phyloP scores from a whole-genome alignment of 1,140 invertebrate species.

The Bathynomus jamesi region DNA sequence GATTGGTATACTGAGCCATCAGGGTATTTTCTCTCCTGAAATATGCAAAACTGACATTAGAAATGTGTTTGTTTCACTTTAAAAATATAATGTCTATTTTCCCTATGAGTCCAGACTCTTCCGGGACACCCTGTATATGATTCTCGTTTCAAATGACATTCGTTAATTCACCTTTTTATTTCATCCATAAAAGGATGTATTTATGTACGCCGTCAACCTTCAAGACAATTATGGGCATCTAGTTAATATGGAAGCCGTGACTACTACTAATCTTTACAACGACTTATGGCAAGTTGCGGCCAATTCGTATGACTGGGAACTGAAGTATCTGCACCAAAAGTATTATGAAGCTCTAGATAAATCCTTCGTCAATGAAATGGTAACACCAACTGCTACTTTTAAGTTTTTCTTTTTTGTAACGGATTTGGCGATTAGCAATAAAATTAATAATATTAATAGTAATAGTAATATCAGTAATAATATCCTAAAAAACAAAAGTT shows the following conservation, averaged over 20 bases:
- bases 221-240: constrained; percentile 76
- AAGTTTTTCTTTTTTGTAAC: background rate
- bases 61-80: too few relatives aligned
- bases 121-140: background rate
- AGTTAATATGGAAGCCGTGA: constrained; percentile 72
- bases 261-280: constrained; percentile 63
- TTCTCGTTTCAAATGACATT: background rate
- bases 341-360: constrained; percentile 66
- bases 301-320: constrained; percentile 86
- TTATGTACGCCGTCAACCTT: constrained; percentile 85
- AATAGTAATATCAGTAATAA: background rate
- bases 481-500: background rate
- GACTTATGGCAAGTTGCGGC: constrained; percentile 89
- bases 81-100: too few relatives aligned
- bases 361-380: constrained; percentile 42
- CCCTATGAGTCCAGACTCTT: too few relatives aligned
- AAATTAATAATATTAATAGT: background rate
- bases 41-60: too few relatives aligned
- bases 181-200: constrained; percentile 54
- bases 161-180: background rate
- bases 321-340: constrained; percentile 70
- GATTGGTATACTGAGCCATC: too few relatives aligned
- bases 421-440: background rate
- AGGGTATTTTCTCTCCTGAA: too few relatives aligned
- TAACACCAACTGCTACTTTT: background rate